A percentile compares a stretch with the other conserved stretches of the same genome.
These are phyloP conservation scores for Dendropsophus ebraccatus DNA, from an alignment of 2,113 vertebrate genomes.

Conservation along the genomic window DNA sequence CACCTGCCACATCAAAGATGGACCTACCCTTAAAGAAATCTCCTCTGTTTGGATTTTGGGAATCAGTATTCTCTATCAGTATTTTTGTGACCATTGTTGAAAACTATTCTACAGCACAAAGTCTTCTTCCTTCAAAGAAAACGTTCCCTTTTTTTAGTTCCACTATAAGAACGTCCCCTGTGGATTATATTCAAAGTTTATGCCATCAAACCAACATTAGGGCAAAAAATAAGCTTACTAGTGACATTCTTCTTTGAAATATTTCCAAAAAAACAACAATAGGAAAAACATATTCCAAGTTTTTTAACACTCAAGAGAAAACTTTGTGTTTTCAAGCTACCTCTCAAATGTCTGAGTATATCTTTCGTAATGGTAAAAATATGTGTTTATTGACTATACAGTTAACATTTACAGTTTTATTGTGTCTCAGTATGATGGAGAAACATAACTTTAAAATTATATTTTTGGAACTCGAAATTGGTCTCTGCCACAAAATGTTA, in stretches of 20 bases:
- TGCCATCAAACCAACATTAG: background rate
- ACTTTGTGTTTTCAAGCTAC: background rate
- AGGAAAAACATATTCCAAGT: background rate
- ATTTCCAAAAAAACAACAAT: background rate
- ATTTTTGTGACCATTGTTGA: background rate
- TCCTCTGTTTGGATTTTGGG: background rate
- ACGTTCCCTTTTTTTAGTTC: background rate
- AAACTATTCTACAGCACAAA: background rate
- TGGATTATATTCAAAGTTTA: conserved; percentile 13
- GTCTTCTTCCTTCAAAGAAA: background rate
- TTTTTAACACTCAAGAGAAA: conserved; percentile 16
- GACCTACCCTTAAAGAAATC: background rate
- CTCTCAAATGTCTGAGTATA: conserved; percentile 2
- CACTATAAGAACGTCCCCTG: background rate
- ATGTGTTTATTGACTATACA: conserved; percentile 20
- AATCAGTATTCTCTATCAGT: background rate
- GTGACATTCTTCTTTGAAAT: conserved; percentile 3
- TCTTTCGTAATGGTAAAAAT: conserved; percentile 3
- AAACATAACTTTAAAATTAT: conserved; percentile 38
- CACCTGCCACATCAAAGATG: background rate
- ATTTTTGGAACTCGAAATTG: conserved; percentile 26
- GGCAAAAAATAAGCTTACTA: background rate
- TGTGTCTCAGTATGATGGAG: background rate
- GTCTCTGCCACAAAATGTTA: conserved; percentile 34
- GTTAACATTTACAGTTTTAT: conserved; percentile 1